Conservation (phyloP, 2,797 vertebrate species). For the Scyliorhinus canicula region DNA sequence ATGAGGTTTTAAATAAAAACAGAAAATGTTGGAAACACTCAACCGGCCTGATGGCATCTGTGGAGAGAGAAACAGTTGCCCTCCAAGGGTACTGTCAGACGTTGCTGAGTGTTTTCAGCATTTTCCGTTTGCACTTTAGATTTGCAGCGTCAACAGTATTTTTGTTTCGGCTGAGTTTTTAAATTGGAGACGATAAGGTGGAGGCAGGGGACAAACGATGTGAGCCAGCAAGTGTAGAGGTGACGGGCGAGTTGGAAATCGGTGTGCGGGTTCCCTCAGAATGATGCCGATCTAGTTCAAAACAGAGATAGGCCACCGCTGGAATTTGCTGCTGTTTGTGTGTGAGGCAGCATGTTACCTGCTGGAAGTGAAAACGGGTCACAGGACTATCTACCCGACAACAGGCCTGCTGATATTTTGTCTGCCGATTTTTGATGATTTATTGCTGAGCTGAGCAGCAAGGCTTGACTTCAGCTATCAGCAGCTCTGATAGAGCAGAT, state of each 20-base stretch:
- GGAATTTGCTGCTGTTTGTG: background rate
- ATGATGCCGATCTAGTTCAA: background rate
- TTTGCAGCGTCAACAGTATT: background rate
- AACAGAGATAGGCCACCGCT: background rate
- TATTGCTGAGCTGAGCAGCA: background rate
- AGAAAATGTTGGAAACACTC: background rate
- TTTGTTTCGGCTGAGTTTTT: background rate
- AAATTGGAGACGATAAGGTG: background rate
- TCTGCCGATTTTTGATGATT: conserved; percentile 9
- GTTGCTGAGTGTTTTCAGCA: background rate
- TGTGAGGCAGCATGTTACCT: background rate
- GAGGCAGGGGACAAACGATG: background rate
- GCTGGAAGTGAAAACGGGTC: background rate
- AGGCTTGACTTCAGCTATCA: conserved; percentile 6
- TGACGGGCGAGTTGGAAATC: background rate
- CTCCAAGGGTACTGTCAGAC: background rate
- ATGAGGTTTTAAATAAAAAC: background rate
- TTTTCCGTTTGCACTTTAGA: background rate
- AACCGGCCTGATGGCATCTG: background rate
- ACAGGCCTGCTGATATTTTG: background rate
- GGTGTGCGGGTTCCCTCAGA: background rate
- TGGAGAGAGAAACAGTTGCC: background rate
- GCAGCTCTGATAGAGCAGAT: conserved; percentile 27
- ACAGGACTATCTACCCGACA: background rate
- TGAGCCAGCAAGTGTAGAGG: background rate